Base-by-base conservation (phyloP, 2,888 invertebrate species). In the Gortyna flavago region DNA sequence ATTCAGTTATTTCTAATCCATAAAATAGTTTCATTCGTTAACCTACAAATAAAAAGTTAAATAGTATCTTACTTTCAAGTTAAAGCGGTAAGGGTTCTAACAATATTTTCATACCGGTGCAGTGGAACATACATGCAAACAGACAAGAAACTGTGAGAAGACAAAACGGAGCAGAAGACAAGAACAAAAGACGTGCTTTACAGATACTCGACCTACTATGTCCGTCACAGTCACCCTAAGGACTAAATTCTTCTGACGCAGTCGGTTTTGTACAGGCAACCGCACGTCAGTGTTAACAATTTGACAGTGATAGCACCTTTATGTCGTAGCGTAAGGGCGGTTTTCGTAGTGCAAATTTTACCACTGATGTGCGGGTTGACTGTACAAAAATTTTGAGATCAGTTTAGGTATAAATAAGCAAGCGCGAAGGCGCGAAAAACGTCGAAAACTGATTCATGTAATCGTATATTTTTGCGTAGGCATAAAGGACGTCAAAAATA, bases 101-200 rank as follows among this genome's bases (percentile, higher is more conserved):
- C 13, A 75, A 70, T 38, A 61, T 70, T 29, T 75, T 75, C 81
- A 81, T 57, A 69, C 35, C 71, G 61, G 65, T 59, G 68, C 82
- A 61, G 83, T 64, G 41, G 72, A 74, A 62, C 68, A 71, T 69
- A 83, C 84, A 84, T 86, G 87, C 84, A 85, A 76, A 76, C 84
- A 86, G 70, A 82, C n/a, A 86, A 38, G 29, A 75, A 59, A 68
- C 35, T 65, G 61, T 18, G 61, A 75, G 65, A n/a, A 72, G 41
- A 75, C 70, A 73, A 44, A 35, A 70, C 44, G 65, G 59, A 35
- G n/a, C n/a, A 65, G 32, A 38, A 68, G 54, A 76, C 41, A 73
- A 59, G 29, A 54, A 51, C 54, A 64, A 57, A 29, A 70, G 16
- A n/a, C 67, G 66, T 70, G 16, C 13, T 72, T 41, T 51, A 81